phyloP scores from a whole-genome alignment of 2,113 vertebrate species.

The Aplodontia rufa region DNA sequence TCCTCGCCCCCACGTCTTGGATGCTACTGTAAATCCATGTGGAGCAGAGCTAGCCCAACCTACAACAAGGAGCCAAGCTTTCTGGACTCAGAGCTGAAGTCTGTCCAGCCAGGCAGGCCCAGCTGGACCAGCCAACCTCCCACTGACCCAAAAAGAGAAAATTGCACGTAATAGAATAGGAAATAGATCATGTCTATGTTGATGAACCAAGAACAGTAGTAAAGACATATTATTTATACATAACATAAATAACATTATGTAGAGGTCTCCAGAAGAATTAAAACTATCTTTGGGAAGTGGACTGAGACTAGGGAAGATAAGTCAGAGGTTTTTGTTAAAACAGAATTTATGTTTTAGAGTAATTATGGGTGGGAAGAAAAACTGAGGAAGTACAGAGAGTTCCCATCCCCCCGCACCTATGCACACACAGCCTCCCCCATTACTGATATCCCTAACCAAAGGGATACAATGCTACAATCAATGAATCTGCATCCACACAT shows the following conservation, averaged over 20 bases:
- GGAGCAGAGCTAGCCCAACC: neutral
- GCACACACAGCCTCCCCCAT: fast-evolving
- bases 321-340: neutral
- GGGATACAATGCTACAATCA: neutral
- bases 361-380: neutral
- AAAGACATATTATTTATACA: neutral
- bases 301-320: neutral
- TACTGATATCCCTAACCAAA: neutral
- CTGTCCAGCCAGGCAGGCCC: neutral
- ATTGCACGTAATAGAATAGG: neutral
- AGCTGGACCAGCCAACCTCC: neutral
- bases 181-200: neutral
- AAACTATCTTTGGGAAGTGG: neutral
- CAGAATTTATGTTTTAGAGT: too few relatives aligned
- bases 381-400: neutral
- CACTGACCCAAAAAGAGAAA: neutral
- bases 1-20: neutral
- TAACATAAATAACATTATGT: neutral
- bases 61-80: neutral
- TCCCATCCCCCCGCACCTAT: too few relatives aligned
- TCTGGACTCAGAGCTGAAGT: neutral
- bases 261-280: neutral
- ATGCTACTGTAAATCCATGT: neutral
- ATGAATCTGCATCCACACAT: neutral
- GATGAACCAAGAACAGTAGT: neutral